Evolutionary conservation across 2,888 invertebrate genomes (phyloP).

Genomic region (Parnassius apollo): DNA sequence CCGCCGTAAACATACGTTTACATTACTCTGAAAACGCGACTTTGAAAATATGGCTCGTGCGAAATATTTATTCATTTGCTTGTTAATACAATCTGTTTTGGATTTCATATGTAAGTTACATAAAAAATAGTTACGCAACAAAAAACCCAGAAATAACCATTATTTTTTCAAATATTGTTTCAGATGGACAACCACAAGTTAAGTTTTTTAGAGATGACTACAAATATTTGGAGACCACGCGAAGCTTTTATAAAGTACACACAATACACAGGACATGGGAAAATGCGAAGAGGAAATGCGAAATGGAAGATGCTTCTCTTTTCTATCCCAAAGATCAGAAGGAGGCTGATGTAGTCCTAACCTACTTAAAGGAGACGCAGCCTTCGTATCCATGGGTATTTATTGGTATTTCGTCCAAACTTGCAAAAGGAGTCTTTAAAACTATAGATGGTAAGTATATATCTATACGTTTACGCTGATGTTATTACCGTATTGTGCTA

Average conservation of each 20-base stretch:
- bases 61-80: conserved; percentile 29
- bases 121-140: too few species aligned
- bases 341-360: conserved; percentile 45
- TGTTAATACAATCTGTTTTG: conserved; percentile 29
- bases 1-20: conserved; percentile 13
- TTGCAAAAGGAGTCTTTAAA: conserved; percentile 50
- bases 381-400: conserved; percentile 38
- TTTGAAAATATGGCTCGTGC: conserved; percentile 30
- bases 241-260: conserved; percentile 63
- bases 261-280: conserved; percentile 49
- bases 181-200: conserved; percentile 50
- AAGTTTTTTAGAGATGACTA: conserved; percentile 63
- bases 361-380: conserved; percentile 42
- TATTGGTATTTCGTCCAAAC: conserved; percentile 48
- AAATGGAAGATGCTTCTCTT: conserved; percentile 51
- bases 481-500: too few species aligned
- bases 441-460: conserved; percentile 44
- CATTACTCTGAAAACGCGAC: background rate
- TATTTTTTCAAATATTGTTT: conserved; percentile 27
- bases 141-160: too few species aligned
- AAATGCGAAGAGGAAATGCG: conserved; percentile 52
- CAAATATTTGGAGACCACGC: conserved; percentile 43
- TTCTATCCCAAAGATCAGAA: conserved; percentile 52
- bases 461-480: too few species aligned
- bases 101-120: conserved; percentile 34